Conservation (phyloP, 2,113 vertebrate genomes). For the Pionites leucogaster region DNA sequence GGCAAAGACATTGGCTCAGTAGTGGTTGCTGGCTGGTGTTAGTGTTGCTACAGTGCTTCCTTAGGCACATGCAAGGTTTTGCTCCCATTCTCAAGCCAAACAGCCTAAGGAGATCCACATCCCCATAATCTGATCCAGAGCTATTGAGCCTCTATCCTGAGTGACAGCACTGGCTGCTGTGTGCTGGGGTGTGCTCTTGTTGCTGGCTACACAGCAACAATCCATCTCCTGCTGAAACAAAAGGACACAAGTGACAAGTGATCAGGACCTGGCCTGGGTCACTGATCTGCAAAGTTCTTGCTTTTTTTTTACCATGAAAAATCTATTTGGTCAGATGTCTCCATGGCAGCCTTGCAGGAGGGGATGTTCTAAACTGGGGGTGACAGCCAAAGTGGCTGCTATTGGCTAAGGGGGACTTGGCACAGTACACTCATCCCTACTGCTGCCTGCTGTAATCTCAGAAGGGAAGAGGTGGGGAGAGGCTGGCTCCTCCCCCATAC, state of each 20-base stretch:
- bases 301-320: neutral
- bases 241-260: conserved; percentile 28
- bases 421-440: neutral
- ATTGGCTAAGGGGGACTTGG: conserved; percentile 1
- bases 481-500: neutral
- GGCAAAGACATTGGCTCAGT: neutral
- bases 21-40: neutral
- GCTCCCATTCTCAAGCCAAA: neutral
- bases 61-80: neutral
- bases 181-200: neutral
- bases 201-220: conserved; percentile 1
- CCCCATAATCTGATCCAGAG: neutral
- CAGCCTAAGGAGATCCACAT: neutral
- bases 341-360: neutral
- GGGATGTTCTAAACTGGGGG: conserved; percentile 11
- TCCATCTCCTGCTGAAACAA: conserved; percentile 55
- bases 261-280: conserved; percentile 60
- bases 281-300: conserved; percentile 33
- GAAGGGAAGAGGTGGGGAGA: neutral
- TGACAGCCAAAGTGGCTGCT: neutral
- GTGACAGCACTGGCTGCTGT: neutral
- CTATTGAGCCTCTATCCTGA: neutral
- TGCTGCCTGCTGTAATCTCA: neutral
- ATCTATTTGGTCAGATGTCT: conserved; percentile 10
- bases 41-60: neutral